These are phyloP conservation scores for Protaetia brevitarsis DNA, from an alignment of 1,140 invertebrate species.

Conservation along the genomic window DNA sequence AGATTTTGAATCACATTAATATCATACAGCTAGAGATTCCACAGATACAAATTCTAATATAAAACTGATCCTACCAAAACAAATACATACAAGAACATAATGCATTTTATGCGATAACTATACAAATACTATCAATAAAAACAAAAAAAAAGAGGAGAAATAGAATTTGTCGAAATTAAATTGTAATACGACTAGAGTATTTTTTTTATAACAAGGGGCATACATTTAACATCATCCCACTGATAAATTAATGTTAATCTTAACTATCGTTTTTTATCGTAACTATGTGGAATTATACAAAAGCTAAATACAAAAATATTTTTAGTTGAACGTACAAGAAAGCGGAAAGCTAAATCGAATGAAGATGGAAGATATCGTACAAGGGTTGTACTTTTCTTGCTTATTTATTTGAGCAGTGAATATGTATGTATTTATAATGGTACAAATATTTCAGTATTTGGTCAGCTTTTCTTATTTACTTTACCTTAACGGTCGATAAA, in stretches of 20 bases:
- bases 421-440: no score
- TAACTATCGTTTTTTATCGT: not conserved
- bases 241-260: not conserved
- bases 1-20: slow-evolving; percentile 21
- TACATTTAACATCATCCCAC: no score
- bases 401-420: slow-evolving; percentile 3
- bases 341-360: not conserved
- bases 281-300: not conserved
- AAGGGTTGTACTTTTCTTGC: slow-evolving; percentile 2
- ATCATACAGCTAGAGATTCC: slow-evolving; percentile 1
- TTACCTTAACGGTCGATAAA: no score
- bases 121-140: slow-evolving; percentile 13
- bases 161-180: not conserved
- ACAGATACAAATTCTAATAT: not conserved
- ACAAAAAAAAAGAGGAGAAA: not conserved
- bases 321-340: not conserved
- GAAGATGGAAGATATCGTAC: not conserved
- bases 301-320: slow-evolving; percentile 15
- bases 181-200: slow-evolving; percentile 16
- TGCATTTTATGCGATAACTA: not conserved
- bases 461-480: no score
- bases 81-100: not conserved
- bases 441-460: no score
- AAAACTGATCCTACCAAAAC: not conserved
- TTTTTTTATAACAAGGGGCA: not conserved